These are phyloP conservation scores for Thera obeliscata DNA, from an alignment of 2,888 invertebrate genomes.

Conservation along the genomic window DNA sequence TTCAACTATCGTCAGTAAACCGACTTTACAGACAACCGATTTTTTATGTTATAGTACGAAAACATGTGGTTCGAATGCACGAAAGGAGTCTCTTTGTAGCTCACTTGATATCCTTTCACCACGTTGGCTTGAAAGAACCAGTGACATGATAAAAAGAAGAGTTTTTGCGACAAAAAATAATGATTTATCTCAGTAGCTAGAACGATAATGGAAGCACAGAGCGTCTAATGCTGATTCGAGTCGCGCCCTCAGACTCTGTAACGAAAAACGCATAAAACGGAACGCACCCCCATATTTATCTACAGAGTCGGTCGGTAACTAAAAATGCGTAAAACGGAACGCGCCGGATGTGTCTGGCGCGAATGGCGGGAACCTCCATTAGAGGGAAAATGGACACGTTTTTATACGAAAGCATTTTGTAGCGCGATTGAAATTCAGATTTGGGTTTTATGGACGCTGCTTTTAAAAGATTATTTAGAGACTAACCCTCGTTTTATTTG, in stretches of 20 bases:
- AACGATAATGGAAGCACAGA: conserved; percentile 1
- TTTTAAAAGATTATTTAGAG: not conserved
- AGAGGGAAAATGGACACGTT: conserved; percentile 19
- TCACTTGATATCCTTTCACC: too few species aligned
- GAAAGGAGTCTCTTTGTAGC: too few species aligned
- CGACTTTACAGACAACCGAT: too few species aligned
- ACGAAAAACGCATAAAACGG: conserved; percentile 25
- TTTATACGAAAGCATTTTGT: conserved; percentile 15
- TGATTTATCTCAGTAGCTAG: too few species aligned
- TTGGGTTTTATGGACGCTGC: conserved; percentile 9
- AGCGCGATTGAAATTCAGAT: conserved; percentile 22
- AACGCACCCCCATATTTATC: conserved; percentile 20
- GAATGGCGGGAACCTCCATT: conserved; percentile 25
- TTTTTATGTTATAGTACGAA: too few species aligned
- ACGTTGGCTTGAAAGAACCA: too few species aligned
- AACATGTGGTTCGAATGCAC: too few species aligned
- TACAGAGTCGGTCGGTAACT: not conserved
- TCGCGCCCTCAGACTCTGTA: not conserved
- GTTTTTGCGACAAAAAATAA: too few species aligned
- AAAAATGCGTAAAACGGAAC: conserved; percentile 27
- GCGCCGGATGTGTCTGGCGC: conserved; percentile 16
- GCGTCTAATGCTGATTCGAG: not conserved
- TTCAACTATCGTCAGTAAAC: too few species aligned
- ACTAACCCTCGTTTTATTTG: not conserved
- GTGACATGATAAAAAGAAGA: too few species aligned